These are phyloP conservation scores for Anguilla obscura DNA, from an alignment of 2,797 vertebrate species.

Conservation along the genomic window DNA sequence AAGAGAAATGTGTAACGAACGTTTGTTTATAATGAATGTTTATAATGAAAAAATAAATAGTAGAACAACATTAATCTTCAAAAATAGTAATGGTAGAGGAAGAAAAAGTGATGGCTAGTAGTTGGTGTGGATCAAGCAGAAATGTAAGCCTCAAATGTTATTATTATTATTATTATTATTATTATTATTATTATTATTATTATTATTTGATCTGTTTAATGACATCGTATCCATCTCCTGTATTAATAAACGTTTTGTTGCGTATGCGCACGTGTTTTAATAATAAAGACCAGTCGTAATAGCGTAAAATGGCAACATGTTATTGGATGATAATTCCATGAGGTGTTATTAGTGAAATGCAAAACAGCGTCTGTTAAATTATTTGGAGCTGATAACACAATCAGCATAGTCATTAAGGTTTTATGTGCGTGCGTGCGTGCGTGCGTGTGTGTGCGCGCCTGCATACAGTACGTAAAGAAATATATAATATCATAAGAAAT, in stretches of 20 bases:
- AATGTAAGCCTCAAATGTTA: background rate
- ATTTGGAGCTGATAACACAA: slow-evolving; percentile 80
- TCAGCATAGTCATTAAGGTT: slow-evolving; percentile 80
- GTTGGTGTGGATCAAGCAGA: background rate
- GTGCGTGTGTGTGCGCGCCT: background rate
- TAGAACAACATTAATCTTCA: background rate
- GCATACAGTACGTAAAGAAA: background rate
- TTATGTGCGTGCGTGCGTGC: slow-evolving; percentile 63
- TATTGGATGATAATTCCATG: slow-evolving; percentile 80
- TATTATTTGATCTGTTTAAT: background rate
- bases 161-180: background rate
- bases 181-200: no score
- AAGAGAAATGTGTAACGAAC: background rate
- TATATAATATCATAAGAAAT: background rate
- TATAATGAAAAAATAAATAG: background rate
- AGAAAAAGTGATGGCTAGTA: background rate
- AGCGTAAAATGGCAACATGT: slow-evolving; percentile 71
- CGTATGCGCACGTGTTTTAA: background rate
- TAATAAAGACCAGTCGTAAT: slow-evolving; percentile 49
- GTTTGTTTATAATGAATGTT: background rate
- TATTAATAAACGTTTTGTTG: background rate
- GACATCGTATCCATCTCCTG: background rate
- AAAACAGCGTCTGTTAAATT: slow-evolving; percentile 79
- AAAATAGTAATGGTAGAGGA: background rate
- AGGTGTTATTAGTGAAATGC: slow-evolving; percentile 77